Evolutionary conservation across 2,113 vertebrate species (phyloP).

Genomic region (Poeciliopsis prolifica): DNA sequence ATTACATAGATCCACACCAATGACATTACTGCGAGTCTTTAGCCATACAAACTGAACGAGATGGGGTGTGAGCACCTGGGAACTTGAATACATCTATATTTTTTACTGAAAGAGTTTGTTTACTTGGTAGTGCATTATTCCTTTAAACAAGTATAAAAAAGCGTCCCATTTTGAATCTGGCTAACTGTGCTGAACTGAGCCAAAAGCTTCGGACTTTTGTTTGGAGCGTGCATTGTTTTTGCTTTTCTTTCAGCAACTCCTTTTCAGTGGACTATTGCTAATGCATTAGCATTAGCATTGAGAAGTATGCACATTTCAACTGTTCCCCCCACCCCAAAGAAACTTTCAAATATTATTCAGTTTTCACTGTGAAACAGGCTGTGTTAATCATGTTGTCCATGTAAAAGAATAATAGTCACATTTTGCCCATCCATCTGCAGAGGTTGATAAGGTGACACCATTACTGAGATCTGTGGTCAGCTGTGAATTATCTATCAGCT

Average conservation of each 20-base stretch:
- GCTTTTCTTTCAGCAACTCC: too few relatives aligned
- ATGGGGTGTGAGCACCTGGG: neutral
- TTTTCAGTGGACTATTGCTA: too few relatives aligned
- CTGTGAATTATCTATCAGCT: slow-evolving; percentile 41
- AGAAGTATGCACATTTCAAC: neutral
- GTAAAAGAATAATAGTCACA: slow-evolving; percentile 14
- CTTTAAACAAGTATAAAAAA: too few relatives aligned
- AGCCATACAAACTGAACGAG: too few relatives aligned
- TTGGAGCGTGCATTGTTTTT: too few relatives aligned
- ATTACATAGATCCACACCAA: too few relatives aligned
- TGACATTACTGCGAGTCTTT: too few relatives aligned
- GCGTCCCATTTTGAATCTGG: too few relatives aligned
- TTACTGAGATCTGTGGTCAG: slow-evolving; percentile 33
- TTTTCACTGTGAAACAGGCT: neutral
- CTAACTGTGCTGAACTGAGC: too few relatives aligned
- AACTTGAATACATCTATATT: neutral
- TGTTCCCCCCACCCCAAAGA: too few relatives aligned
- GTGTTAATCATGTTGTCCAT: slow-evolving; percentile 4
- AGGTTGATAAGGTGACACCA: slow-evolving; percentile 25
- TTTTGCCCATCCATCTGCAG: slow-evolving; percentile 27
- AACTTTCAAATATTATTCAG: neutral
- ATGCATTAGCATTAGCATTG: neutral
- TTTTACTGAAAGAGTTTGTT: neutral
- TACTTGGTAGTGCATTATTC: too few relatives aligned
- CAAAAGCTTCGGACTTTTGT: too few relatives aligned